These are phyloP conservation scores for Ceratothoa steindachneri DNA, from an alignment of 2,888 invertebrate genomes.

Conservation along the genomic window DNA sequence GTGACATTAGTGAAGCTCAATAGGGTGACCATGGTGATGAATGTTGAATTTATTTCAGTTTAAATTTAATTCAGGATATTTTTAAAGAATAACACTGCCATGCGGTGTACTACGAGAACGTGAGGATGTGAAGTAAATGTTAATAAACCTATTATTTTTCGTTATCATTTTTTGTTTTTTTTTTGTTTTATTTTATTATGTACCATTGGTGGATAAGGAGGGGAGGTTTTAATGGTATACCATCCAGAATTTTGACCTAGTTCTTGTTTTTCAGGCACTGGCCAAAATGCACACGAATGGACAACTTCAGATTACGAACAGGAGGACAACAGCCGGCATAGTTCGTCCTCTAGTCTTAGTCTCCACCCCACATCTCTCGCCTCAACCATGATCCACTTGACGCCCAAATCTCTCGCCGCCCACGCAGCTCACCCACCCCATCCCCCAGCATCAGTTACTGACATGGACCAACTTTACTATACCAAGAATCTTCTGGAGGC, in stretches of 20 bases:
- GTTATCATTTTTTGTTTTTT: background rate
- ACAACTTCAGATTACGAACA: conserved; percentile 33
- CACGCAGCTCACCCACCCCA: conserved; percentile 29
- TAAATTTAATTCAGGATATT: too few species aligned
- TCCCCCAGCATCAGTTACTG: conserved; percentile 32
- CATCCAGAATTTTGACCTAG: conserved; percentile 31
- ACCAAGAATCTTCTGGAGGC: conserved; percentile 45
- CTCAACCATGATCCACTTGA: conserved; percentile 18
- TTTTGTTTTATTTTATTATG: background rate
- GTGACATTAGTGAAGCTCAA: too few species aligned
- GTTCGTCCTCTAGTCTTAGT: conserved; percentile 9
- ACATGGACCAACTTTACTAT: conserved; percentile 44
- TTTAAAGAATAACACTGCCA: too few species aligned
- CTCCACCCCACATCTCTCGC: conserved; percentile 2
- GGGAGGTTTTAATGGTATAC: too few species aligned
- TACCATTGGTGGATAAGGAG: too few species aligned
- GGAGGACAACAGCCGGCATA: conserved; percentile 22
- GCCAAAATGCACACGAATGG: conserved; percentile 24
- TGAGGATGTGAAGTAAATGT: too few species aligned
- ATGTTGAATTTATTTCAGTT: too few species aligned
- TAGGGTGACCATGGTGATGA: too few species aligned
- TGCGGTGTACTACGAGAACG: too few species aligned
- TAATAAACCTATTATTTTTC: background rate
- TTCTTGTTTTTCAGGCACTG: conserved; percentile 39
- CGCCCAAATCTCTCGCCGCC: conserved; percentile 20